A percentile compares a stretch with the other conserved stretches of the same genome.
Conservation (phyloP, 2,113 vertebrate species). For the Vidua macroura region DNA sequence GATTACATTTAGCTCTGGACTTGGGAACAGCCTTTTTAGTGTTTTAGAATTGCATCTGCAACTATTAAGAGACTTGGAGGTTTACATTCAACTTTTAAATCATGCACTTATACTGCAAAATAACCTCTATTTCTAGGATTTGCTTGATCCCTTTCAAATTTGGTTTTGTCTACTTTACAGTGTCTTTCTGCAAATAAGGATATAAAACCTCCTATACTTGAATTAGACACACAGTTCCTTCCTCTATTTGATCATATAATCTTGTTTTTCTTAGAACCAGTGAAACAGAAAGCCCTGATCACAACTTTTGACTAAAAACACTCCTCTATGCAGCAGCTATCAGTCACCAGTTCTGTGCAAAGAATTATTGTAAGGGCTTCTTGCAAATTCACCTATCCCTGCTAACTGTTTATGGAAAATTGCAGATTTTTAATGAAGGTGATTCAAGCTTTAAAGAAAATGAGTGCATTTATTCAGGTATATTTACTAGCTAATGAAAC, state of each 20-base stretch:
- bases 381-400: neutral
- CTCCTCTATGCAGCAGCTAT: neutral
- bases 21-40: neutral
- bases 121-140: neutral
- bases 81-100: neutral
- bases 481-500: neutral
- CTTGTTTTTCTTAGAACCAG: neutral
- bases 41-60: neutral
- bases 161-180: neutral
- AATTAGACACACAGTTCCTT: neutral
- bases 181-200: neutral
- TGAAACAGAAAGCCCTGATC: neutral
- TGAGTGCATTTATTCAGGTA: neutral
- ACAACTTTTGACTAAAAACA: neutral
- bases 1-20: neutral
- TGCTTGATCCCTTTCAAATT: neutral
- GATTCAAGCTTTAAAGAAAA: neutral
- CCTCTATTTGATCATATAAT: neutral
- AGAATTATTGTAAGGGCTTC: neutral
- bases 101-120: neutral
- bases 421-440: neutral
- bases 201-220: neutral
- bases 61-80: neutral
- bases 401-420: neutral
- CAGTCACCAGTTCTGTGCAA: neutral